A percentile compares a stretch with the other conserved stretches of the same genome.
phyloP scores from a whole-genome alignment of 2,797 vertebrate genomes.

The Megalops cyprinoides region DNA sequence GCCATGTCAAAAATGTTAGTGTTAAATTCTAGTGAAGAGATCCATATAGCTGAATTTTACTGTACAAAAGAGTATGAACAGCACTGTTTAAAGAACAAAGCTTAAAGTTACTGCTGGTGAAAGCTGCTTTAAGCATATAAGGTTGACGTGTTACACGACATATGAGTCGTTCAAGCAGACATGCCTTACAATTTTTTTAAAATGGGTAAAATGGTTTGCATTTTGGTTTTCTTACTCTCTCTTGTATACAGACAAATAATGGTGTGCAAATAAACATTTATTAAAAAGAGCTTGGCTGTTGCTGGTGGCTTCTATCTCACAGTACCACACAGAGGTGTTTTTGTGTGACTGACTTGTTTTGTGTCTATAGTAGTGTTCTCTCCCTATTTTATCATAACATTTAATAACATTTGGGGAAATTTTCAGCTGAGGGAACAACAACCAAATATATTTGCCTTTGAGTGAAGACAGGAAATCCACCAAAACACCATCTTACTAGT shows the following conservation, averaged over 20 bases:
- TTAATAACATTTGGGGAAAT: too few relatives aligned
- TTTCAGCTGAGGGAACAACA: too few relatives aligned
- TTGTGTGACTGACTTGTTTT: background rate
- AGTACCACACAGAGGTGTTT: background rate
- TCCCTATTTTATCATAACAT: background rate
- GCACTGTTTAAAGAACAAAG: conserved; percentile 41
- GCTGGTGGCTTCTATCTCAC: conserved; percentile 8
- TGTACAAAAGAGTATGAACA: conserved; percentile 54
- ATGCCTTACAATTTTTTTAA: conserved; percentile 76
- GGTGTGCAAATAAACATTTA: conserved; percentile 76
- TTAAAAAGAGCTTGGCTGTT: conserved; percentile 52
- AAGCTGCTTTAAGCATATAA: conserved; percentile 64
- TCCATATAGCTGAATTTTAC: conserved; percentile 29
- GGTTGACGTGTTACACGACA: conserved; percentile 59
- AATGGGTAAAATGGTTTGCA: conserved; percentile 70
- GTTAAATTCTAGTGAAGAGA: conserved; percentile 56
- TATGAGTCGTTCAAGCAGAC: conserved; percentile 69
- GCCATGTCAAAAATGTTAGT: conserved; percentile 60
- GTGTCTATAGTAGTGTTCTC: background rate
- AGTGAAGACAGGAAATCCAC: too few relatives aligned
- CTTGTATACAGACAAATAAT: conserved; percentile 75
- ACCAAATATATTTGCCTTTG: too few relatives aligned
- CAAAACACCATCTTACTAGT: too few relatives aligned
- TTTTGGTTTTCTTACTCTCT: conserved; percentile 83
- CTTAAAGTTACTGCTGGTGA: conserved; percentile 59